These are phyloP conservation scores for Trachymyrmex cornetzi DNA, from an alignment of 1,140 invertebrate species.

Conservation along the genomic window DNA sequence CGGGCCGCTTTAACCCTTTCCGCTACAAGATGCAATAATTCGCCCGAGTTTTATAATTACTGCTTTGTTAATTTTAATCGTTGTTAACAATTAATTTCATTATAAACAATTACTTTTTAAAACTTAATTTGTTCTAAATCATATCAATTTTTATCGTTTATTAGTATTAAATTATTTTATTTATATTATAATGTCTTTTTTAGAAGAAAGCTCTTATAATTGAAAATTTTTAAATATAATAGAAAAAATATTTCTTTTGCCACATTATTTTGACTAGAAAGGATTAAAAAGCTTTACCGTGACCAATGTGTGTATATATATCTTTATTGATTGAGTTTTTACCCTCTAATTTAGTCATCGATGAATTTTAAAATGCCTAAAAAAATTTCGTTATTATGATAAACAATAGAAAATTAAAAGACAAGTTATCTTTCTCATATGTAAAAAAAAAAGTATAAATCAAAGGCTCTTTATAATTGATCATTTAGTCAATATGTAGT, in stretches of 20 bases:
- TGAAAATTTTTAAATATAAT: too few relatives aligned
- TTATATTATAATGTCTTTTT: not conserved
- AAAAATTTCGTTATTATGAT: not conserved
- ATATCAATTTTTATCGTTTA: not conserved
- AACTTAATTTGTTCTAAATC: not conserved
- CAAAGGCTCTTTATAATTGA: not conserved
- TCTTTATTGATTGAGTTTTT: not conserved
- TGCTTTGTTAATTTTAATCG: slow-evolving; percentile 5
- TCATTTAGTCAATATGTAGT: not conserved
- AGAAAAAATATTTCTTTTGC: too few relatives aligned
- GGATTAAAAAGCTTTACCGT: too few relatives aligned
- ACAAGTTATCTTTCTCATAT: not conserved
- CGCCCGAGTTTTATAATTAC: not conserved
- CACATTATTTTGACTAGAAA: too few relatives aligned
- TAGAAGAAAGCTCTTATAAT: not conserved
- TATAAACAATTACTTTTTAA: not conserved
- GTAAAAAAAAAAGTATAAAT: not conserved
- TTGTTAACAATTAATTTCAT: slow-evolving; percentile 1
- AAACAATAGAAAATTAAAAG: slow-evolving; percentile 14
- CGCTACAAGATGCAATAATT: not conserved
- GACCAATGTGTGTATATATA: too few relatives aligned
- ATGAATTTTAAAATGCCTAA: slow-evolving; percentile 1
- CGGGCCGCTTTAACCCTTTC: slow-evolving; percentile 9
- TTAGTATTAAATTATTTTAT: not conserved
- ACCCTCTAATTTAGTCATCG: not conserved